Percentiles rank a stretch among this genome's conserved stretches.
phyloP scores from a whole-genome alignment of 1,140 invertebrate species.

The Trachelipus rathkii region DNA sequence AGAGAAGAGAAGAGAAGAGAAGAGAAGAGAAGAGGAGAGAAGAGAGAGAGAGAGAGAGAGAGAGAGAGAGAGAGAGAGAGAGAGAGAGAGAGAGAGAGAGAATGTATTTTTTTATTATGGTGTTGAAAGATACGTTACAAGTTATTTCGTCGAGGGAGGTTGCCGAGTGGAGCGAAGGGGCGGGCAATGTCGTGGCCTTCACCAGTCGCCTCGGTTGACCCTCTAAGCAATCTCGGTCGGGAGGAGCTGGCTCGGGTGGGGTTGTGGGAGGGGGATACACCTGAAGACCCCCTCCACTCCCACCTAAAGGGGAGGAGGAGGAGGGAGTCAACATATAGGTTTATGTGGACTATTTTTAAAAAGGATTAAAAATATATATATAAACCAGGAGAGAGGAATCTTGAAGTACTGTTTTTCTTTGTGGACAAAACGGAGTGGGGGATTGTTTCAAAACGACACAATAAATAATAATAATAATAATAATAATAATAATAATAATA shows the following conservation, averaged over 20 bases:
- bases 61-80: constrained; percentile 2
- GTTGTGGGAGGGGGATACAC: constrained; percentile 75
- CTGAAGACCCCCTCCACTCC: constrained; percentile 62
- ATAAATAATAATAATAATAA: constrained; percentile 1
- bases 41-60: background rate
- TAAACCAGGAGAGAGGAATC: background rate
- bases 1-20: background rate
- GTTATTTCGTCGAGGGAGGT: constrained; percentile 46
- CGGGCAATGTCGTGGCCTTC: constrained; percentile 53
- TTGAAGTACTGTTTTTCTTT: background rate
- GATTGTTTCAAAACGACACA: background rate
- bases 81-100: constrained; percentile 1
- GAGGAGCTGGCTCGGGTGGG: constrained; percentile 73
- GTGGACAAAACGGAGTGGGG: background rate
- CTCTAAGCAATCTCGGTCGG: constrained; percentile 57
- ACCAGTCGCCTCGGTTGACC: constrained; percentile 49
- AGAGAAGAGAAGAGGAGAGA: constrained; percentile 20
- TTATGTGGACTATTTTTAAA: background rate
- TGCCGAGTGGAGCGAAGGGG: constrained; percentile 58
- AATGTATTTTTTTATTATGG: background rate
- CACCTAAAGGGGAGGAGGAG: constrained; percentile 23
- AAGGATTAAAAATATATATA: no score
- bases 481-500: background rate
- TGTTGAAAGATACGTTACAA: constrained; percentile 40
- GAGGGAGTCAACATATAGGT: background rate